Evolutionary conservation across 2,888 invertebrate genomes (phyloP).

Genomic region (Ichneumon xanthorius): DNA sequence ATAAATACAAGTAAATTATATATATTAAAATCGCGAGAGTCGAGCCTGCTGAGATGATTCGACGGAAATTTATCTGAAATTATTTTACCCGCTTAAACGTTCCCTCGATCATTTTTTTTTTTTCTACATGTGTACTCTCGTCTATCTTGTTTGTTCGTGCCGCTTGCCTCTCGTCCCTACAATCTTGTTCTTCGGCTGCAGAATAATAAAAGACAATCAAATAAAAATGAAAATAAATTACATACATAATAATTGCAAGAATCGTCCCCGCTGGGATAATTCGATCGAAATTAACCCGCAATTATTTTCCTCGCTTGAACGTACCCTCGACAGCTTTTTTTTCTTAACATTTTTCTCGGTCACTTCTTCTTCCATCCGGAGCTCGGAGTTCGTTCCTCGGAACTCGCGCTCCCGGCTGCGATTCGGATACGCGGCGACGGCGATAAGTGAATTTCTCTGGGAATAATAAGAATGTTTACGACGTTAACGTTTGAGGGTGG

Average conservation of each 20-base stretch:
- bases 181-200: too few relatives aligned
- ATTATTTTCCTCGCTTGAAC: neutral
- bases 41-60: neutral
- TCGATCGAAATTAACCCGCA: neutral
- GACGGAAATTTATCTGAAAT: neutral
- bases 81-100: neutral
- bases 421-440: neutral
- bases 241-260: too few relatives aligned
- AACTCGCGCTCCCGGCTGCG: neutral
- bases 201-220: too few relatives aligned
- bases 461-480: slow-evolving; percentile 28
- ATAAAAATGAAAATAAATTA: too few relatives aligned
- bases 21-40: too few relatives aligned
- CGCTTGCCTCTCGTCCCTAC: too few relatives aligned
- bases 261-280: neutral
- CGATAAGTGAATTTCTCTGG: slow-evolving; percentile 33
- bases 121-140: neutral
- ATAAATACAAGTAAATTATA: too few relatives aligned
- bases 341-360: neutral
- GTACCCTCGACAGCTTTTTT: neutral
- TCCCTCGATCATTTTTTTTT: neutral
- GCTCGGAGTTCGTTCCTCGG: neutral
- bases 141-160: too few relatives aligned
- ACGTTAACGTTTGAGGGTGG: slow-evolving; percentile 15
- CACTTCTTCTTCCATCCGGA: neutral